Evolutionary conservation across 2,888 invertebrate genomes (phyloP).

Genomic region (Dichetophora obliterata): DNA sequence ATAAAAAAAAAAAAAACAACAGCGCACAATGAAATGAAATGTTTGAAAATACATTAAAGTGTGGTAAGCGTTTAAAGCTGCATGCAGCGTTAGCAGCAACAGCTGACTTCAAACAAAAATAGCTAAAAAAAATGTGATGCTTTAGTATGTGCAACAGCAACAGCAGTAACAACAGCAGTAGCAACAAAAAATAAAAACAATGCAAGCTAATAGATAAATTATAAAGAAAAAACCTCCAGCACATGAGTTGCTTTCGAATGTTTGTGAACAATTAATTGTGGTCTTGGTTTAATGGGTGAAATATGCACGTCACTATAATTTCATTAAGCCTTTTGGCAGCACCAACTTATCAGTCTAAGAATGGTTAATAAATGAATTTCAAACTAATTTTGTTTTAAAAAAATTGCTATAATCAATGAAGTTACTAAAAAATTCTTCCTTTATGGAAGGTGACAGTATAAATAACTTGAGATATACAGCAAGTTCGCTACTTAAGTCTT

Average conservation of each 20-base stretch:
- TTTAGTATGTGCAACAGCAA: slow-evolving; percentile 27
- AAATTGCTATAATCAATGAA: no score
- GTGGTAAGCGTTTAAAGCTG: slow-evolving; percentile 22
- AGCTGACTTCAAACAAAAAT: slow-evolving; percentile 10
- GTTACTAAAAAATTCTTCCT: no score
- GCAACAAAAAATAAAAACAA: slow-evolving; percentile 23
- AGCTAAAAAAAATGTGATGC: slow-evolving; percentile 42
- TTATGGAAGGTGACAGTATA: no score
- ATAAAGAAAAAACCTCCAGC: neutral
- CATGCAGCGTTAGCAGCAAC: slow-evolving; percentile 20
- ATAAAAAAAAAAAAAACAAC: slow-evolving; percentile 8
- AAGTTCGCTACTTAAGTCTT: no score
- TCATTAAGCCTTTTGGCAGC: neutral
- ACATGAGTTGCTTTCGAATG: neutral
- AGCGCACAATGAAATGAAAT: slow-evolving; percentile 15
- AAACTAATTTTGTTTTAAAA: no score
- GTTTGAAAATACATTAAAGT: slow-evolving; percentile 27
- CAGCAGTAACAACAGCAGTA: slow-evolving; percentile 34
- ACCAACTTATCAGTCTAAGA: no score
- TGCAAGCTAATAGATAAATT: neutral
- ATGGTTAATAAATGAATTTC: no score
- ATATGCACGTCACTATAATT: neutral
- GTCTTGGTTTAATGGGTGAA: slow-evolving; percentile 4
- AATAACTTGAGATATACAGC: no score
- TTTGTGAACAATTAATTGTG: slow-evolving; percentile 6